Percentiles rank a stretch among this genome's conserved stretches.
These are phyloP conservation scores for Eledone cirrhosa DNA, from an alignment of 2,888 invertebrate species.

Conservation along the genomic window DNA sequence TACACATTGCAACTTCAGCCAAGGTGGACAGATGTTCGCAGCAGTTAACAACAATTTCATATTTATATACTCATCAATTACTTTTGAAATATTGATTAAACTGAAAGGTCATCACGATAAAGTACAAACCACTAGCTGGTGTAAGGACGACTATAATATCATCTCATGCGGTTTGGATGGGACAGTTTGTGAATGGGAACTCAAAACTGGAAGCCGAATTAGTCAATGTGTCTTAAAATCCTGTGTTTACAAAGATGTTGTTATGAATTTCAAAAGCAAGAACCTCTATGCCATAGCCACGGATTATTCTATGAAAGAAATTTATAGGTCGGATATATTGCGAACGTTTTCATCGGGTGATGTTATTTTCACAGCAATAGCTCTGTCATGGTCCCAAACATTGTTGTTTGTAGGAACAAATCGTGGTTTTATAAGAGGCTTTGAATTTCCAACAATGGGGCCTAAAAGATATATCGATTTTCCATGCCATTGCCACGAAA, in stretches of 20 bases:
- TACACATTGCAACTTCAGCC: not conserved
- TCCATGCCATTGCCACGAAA: not conserved
- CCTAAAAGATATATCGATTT: not conserved
- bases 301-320: not conserved
- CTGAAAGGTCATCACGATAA: constrained; percentile 1
- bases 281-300: not conserved
- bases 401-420: constrained; percentile 8
- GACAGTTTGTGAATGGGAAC: constrained; percentile 10
- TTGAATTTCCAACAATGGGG: not conserved
- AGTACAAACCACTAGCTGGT: not conserved
- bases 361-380: not conserved
- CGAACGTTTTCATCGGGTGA: not conserved
- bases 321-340: not conserved
- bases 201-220: not conserved
- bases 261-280: not conserved
- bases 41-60: not conserved
- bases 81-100: not conserved
- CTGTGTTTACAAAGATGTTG: not conserved
- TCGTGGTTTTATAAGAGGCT: not conserved
- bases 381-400: not conserved
- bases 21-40: constrained; percentile 13
- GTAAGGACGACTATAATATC: not conserved
- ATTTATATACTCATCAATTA: not conserved
- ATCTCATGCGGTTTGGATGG: not conserved
- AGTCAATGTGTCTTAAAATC: not conserved